Percentiles rank a stretch among this genome's conserved stretches.
These are phyloP conservation scores for Rhinophrynus dorsalis DNA, from an alignment of 2,797 vertebrate species.

Conservation along the genomic window DNA sequence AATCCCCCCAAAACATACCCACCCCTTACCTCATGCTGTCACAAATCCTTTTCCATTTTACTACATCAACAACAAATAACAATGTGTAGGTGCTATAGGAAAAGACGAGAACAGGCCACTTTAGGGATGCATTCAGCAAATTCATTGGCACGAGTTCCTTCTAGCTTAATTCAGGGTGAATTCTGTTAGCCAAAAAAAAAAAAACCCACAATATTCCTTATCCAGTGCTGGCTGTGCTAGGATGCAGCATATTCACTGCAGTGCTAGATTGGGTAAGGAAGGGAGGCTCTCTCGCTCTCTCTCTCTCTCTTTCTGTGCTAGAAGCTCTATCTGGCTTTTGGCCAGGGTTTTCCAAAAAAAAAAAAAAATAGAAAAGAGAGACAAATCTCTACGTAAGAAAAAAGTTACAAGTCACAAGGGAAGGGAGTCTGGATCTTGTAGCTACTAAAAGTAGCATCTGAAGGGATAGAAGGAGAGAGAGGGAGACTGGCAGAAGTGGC, in stretches of 20 bases:
- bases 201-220: too few relatives aligned
- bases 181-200: not conserved
- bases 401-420: not conserved
- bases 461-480: too few relatives aligned
- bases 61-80: not conserved
- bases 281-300: constrained; percentile 1
- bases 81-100: not conserved
- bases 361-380: too few relatives aligned
- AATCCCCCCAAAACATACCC: too few relatives aligned
- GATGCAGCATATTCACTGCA: not conserved
- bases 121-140: not conserved
- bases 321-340: not conserved
- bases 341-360: constrained; percentile 3
- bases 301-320: constrained; percentile 2
- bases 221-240: not conserved
- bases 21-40: constrained; percentile 31
- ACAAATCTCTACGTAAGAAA: too few relatives aligned
- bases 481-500: too few relatives aligned
- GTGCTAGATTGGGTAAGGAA: not conserved
- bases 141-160: not conserved
- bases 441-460: too few relatives aligned
- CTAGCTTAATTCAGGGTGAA: constrained; percentile 13
- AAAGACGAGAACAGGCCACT: not conserved
- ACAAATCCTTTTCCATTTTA: constrained; percentile 17
- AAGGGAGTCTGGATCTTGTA: too few relatives aligned